These are phyloP conservation scores for Megamerina dolium DNA, from an alignment of 2,888 invertebrate species.

Conservation along the genomic window DNA sequence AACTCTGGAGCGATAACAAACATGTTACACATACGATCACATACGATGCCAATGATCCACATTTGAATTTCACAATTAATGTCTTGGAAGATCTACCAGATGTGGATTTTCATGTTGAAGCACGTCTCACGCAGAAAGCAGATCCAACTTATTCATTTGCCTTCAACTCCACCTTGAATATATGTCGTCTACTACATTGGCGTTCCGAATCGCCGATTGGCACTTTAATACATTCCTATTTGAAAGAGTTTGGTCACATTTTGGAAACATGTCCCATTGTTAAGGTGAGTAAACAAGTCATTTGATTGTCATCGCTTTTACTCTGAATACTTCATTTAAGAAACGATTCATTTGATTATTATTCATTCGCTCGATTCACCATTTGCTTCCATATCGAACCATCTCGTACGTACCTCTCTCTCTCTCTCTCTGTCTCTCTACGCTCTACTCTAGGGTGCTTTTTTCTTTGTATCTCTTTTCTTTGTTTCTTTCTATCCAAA, in stretches of 20 bases:
- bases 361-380: too few relatives aligned
- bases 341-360: too few relatives aligned
- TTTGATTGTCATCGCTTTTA: too few relatives aligned
- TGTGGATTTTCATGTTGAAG: constrained; percentile 34
- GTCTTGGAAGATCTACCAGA: constrained; percentile 34
- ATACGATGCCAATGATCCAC: constrained; percentile 38
- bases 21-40: constrained; percentile 31
- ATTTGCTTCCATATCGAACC: not conserved
- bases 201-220: constrained; percentile 37
- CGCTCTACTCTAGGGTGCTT: too few relatives aligned
- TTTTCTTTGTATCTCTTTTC: too few relatives aligned
- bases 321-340: too few relatives aligned
- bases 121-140: constrained; percentile 29
- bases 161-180: constrained; percentile 36
- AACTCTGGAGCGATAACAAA: constrained; percentile 42
- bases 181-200: constrained; percentile 36
- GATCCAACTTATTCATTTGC: constrained; percentile 31
- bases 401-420: too few relatives aligned
- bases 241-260: constrained; percentile 36
- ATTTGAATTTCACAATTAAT: constrained; percentile 39
- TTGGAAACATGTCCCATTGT: constrained; percentile 37
- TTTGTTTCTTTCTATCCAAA: too few relatives aligned
- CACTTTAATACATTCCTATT: constrained; percentile 28
- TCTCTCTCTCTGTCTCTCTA: too few relatives aligned
- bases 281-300: constrained; percentile 32